Conservation (phyloP, 1,140 invertebrate species). For the Hyposmocoma kahamanoa region DNA sequence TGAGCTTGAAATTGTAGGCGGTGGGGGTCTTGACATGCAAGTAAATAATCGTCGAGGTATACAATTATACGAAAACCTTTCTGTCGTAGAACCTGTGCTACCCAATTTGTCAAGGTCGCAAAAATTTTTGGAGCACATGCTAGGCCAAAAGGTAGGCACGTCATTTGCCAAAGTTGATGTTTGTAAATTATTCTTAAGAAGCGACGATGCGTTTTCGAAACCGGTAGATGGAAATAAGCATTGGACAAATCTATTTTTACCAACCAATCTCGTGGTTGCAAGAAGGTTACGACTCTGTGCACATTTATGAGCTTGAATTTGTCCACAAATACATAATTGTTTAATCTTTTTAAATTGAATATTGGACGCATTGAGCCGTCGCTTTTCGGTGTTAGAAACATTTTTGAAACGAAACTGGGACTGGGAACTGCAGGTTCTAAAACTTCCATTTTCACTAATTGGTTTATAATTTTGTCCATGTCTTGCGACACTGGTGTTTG, state of each 20-base stretch:
- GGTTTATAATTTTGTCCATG: slow-evolving; percentile 21
- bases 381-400: slow-evolving; percentile 12
- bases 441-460: slow-evolving; percentile 9
- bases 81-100: slow-evolving; percentile 22
- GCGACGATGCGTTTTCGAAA: slow-evolving; percentile 21
- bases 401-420: slow-evolving; percentile 10
- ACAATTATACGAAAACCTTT: slow-evolving; percentile 19
- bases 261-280: slow-evolving; percentile 28
- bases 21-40: slow-evolving; percentile 21
- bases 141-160: slow-evolving; percentile 21
- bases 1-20: slow-evolving; percentile 11
- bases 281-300: slow-evolving; percentile 22
- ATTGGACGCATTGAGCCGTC: slow-evolving; percentile 11
- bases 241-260: slow-evolving; percentile 26
- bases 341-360: slow-evolving; percentile 12
- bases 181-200: slow-evolving; percentile 25
- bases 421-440: not conserved
- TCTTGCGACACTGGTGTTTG: slow-evolving; percentile 11
- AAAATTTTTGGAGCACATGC: slow-evolving; percentile 22
- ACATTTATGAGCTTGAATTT: slow-evolving; percentile 30
- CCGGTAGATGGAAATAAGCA: slow-evolving; percentile 29
- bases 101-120: slow-evolving; percentile 23
- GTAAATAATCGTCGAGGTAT: slow-evolving; percentile 35
- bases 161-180: slow-evolving; percentile 23
- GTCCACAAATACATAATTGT: slow-evolving; percentile 10